Conservation (phyloP, 2,888 invertebrate species). For the Rosalia funebris region DNA sequence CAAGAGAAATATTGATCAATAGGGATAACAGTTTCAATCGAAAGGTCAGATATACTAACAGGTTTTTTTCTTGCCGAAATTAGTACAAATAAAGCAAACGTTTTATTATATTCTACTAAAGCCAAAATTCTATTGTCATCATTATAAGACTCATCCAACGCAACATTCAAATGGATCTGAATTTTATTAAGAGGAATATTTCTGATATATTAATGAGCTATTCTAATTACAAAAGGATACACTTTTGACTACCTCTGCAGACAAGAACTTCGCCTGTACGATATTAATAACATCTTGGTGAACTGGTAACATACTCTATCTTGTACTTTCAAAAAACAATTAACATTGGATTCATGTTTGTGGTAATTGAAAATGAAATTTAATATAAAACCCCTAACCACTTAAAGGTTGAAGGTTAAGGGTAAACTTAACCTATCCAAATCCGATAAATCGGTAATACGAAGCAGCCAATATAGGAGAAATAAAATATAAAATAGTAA, state of each 20-base stretch:
- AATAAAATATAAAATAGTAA: too few relatives aligned
- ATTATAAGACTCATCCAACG: constrained; percentile 64
- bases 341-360: background rate
- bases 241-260: constrained; percentile 68
- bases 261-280: constrained; percentile 69
- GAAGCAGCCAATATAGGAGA: too few relatives aligned
- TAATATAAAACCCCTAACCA: background rate
- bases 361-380: background rate
- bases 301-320: constrained; percentile 52
- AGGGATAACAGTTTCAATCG: constrained; percentile 83
- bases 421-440: background rate
- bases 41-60: constrained; percentile 78
- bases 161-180: constrained; percentile 62
- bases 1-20: constrained; percentile 83
- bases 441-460: too few relatives aligned
- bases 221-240: constrained; percentile 65
- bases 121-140: constrained; percentile 68
- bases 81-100: constrained; percentile 69
- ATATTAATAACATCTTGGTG: constrained; percentile 62
- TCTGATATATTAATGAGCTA: background rate
- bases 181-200: constrained; percentile 48
- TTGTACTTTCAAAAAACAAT: background rate
- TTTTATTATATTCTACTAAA: constrained; percentile 68
- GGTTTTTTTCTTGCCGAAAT: constrained; percentile 73
- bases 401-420: too few relatives aligned